phyloP scores from a whole-genome alignment of 2,113 vertebrate genomes.

The Ivindomyrus marchei region DNA sequence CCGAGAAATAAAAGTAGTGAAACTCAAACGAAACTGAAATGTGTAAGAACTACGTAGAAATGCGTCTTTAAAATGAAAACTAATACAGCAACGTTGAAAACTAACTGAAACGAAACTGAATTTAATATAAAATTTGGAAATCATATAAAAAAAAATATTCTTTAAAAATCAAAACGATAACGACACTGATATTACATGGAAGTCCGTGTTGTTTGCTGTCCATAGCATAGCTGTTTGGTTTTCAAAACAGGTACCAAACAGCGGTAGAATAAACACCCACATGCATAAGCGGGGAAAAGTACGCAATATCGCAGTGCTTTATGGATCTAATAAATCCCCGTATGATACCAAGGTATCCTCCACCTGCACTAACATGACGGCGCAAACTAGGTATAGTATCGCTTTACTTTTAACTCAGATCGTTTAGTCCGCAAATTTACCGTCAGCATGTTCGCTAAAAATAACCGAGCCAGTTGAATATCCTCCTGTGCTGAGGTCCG shows the following conservation, averaged over 20 bases:
- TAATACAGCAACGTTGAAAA: neutral
- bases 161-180: neutral
- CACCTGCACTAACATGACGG: neutral
- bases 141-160: neutral
- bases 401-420: conserved; percentile 53
- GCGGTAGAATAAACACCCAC: neutral
- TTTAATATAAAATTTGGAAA: neutral
- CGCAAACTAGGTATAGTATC: conserved; percentile 38
- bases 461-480: conserved; percentile 64
- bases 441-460: conserved; percentile 61
- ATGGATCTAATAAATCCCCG: neutral
- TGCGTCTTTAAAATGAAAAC: neutral
- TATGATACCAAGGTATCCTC: neutral
- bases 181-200: neutral
- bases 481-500: conserved; percentile 57
- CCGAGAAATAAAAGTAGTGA: neutral
- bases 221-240: neutral
- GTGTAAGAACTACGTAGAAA: neutral
- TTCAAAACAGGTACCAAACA: neutral
- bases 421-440: conserved; percentile 62
- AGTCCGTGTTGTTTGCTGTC: neutral
- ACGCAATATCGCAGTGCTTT: neutral
- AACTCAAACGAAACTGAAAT: neutral
- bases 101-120: neutral
- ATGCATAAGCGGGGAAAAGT: neutral